These are phyloP conservation scores for Parotocinclus haroldoi DNA, from an alignment of 2,797 vertebrate species.

Conservation along the genomic window DNA sequence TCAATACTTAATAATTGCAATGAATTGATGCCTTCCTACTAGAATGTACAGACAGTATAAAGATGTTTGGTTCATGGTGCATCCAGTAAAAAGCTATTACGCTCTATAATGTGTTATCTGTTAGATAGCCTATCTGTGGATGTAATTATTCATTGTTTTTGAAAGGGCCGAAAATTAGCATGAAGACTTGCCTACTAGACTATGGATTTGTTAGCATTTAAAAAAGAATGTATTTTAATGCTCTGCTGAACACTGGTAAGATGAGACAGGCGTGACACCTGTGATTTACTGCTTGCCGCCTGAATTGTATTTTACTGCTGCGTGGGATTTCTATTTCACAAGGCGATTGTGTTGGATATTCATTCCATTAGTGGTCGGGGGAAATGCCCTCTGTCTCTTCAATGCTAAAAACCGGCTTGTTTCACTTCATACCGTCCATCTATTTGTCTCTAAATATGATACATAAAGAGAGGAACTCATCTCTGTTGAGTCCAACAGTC, in stretches of 20 bases:
- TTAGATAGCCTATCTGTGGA: constrained; percentile 8
- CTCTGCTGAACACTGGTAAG: not conserved
- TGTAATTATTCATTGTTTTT: constrained; percentile 33
- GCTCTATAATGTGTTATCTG: constrained; percentile 14
- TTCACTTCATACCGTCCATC: no score
- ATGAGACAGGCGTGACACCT: constrained; percentile 2
- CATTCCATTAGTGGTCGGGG: constrained; percentile 32
- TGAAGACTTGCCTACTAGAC: constrained; percentile 13
- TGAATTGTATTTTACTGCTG: constrained; percentile 52
- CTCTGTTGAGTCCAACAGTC: no score
- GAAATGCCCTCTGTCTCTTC: constrained; percentile 39
- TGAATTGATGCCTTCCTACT: no score
- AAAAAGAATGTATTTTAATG: constrained; percentile 22
- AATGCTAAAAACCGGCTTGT: no score
- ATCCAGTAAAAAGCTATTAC: not conserved
- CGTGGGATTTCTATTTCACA: constrained; percentile 48
- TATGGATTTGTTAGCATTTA: constrained; percentile 19
- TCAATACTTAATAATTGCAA: no score
- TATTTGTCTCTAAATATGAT: no score
- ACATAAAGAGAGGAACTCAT: no score
- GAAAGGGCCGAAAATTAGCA: constrained; percentile 9
- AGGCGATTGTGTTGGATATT: constrained; percentile 49
- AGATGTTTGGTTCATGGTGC: constrained; percentile 8
- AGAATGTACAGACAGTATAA: not conserved
- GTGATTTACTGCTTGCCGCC: constrained; percentile 50